These are phyloP conservation scores for Cettia cetti DNA, from an alignment of 2,113 vertebrate species.

Conservation along the genomic window DNA sequence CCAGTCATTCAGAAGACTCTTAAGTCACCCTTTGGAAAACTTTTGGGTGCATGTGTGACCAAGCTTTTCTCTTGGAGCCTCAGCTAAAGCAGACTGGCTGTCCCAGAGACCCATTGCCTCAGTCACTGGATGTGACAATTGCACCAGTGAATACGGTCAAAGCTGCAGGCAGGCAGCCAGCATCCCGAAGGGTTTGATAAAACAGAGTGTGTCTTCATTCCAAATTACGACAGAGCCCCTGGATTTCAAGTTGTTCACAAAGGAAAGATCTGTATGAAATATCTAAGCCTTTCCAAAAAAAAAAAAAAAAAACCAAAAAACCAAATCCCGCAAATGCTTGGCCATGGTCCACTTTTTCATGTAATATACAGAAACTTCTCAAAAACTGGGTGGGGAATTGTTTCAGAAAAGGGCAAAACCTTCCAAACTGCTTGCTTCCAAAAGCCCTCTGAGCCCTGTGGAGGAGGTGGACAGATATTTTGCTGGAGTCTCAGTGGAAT, in stretches of 20 bases:
- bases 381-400: constrained; percentile 36
- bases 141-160: background rate
- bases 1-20: background rate
- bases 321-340: background rate
- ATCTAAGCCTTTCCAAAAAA: constrained; percentile 12
- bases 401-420: constrained; percentile 28
- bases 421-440: constrained; percentile 10
- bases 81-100: background rate
- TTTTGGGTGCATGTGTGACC: background rate
- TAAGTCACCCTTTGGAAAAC: background rate
- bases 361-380: constrained; percentile 7
- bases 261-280: constrained; percentile 20
- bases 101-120: background rate
- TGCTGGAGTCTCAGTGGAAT: background rate
- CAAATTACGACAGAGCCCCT: constrained; percentile 16
- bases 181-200: background rate
- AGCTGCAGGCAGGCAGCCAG: background rate
- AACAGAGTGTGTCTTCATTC: constrained; percentile 8
- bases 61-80: background rate
- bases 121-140: background rate
- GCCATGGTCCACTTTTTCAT: background rate
- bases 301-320: too few relatives aligned
- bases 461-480: background rate
- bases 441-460: background rate
- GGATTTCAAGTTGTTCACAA: constrained; percentile 11